phyloP scores from a whole-genome alignment of 2,888 invertebrate genomes.

The Cheilosia soror region DNA sequence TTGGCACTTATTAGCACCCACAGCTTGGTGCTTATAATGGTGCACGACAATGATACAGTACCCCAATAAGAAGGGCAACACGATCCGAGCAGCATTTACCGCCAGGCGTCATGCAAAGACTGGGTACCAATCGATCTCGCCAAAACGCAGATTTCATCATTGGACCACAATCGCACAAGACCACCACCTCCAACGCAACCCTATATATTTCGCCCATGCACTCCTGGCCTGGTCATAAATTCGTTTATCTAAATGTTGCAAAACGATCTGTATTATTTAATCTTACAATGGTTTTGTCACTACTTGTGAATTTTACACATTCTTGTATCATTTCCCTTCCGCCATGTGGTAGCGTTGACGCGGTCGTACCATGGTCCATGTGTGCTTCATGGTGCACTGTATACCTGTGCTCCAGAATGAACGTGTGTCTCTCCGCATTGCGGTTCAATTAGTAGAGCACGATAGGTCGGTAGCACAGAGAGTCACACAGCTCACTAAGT shows the following conservation, averaged over 20 bases:
- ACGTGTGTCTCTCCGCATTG: conserved; percentile 33
- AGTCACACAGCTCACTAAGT: background rate
- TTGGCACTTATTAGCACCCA: conserved; percentile 47
- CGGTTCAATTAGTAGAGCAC: conserved; percentile 48
- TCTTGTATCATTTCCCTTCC: conserved; percentile 63
- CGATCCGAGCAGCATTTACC: conserved; percentile 22
- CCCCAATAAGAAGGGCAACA: conserved; percentile 48
- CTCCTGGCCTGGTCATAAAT: conserved; percentile 55
- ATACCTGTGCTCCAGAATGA: conserved; percentile 46
- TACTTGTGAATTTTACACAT: conserved; percentile 70
- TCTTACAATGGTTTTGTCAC: conserved; percentile 74
- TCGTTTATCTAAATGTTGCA: conserved; percentile 66
- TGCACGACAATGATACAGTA: conserved; percentile 33
- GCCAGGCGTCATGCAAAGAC: conserved; percentile 30
- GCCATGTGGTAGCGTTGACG: conserved; percentile 33
- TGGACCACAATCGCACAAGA: conserved; percentile 12
- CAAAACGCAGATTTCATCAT: conserved; percentile 53
- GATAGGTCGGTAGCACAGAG: conserved; percentile 15
- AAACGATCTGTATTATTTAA: conserved; percentile 66
- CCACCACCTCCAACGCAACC: background rate
- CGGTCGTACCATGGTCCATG: conserved; percentile 14
- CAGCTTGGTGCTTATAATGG: conserved; percentile 1
- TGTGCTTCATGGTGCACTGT: conserved; percentile 16
- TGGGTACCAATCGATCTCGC: conserved; percentile 44
- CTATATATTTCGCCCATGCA: background rate